phyloP scores from a whole-genome alignment of 2,888 invertebrate genomes.

The Hofmannophila pseudospretella region DNA sequence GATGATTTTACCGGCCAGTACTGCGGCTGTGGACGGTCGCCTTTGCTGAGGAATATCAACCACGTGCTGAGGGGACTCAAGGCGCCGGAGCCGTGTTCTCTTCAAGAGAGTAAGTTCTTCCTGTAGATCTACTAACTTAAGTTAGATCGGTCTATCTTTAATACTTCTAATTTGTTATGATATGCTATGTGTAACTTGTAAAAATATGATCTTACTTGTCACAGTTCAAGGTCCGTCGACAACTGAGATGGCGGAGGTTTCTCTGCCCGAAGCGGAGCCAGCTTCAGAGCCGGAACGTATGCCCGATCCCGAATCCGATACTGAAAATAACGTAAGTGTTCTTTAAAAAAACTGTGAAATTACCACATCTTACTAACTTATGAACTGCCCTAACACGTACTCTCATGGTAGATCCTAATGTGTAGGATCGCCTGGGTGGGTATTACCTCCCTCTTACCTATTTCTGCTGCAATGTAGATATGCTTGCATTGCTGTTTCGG shows the following conservation, averaged over 20 bases:
- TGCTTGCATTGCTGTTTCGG: too few relatives aligned
- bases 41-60: slow-evolving; percentile 88
- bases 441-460: too few relatives aligned
- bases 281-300: slow-evolving; percentile 12
- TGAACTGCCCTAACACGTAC: too few relatives aligned
- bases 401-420: too few relatives aligned
- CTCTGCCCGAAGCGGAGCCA: slow-evolving; percentile 11
- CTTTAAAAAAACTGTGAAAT: too few relatives aligned
- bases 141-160: too few relatives aligned
- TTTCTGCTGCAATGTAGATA: too few relatives aligned
- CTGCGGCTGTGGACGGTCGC: slow-evolving; percentile 90
- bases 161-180: neutral
- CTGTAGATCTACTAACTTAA: too few relatives aligned
- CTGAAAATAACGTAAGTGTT: slow-evolving; percentile 4
- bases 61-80: slow-evolving; percentile 84
- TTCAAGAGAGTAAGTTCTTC: slow-evolving; percentile 63
- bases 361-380: too few relatives aligned
- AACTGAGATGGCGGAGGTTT: slow-evolving; percentile 7
- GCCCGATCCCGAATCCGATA: slow-evolving; percentile 14
- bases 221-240: slow-evolving; percentile 18
- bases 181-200: too few relatives aligned
- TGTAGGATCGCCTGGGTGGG: too few relatives aligned
- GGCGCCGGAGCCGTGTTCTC: slow-evolving; percentile 74
- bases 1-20: slow-evolving; percentile 88
- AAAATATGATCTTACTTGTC: neutral